Base-by-base conservation (phyloP, 2,797 vertebrate genomes). In the Oreochromis mossambicus region DNA sequence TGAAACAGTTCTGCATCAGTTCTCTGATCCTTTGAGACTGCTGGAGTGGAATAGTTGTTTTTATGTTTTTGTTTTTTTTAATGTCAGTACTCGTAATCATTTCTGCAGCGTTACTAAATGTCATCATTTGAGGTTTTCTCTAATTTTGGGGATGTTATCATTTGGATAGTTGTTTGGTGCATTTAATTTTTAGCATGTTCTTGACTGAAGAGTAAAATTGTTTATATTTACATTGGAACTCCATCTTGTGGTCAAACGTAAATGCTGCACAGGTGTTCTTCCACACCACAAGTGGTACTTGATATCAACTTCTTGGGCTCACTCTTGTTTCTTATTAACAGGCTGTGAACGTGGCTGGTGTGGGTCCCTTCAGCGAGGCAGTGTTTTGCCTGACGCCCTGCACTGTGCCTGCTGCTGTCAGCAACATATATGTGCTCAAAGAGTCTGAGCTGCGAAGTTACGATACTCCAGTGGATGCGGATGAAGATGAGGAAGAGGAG, bases 361-460 rank as follows among this genome's bases (percentile, higher is more conserved):
- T 97, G 79, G 98, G 98, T 19, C 96, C 97, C 79, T 99, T 98
- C 95, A 98, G 98, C 79, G 98, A 99, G 78, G 97, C 96, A 0
- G 95, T 97, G 86, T 90, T 97, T 32, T 98, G 97, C 90, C 96
- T 97, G 96, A 99, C 97, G 6, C 98, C 98, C 66, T 97, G 97
- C 89, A 99, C 98, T 0, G 98, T 98, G 83, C 98, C 98, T 3
- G 98, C 97, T 2, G 92, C 97, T 14, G 96, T 99, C 92, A 96
- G 97, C 89, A 97, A 94, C 92, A 96, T 99, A 92, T 97, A 97
- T 85, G 95, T 95, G 82, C 92, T 98, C 84, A 96, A 94, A 63
- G 97, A 98, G 92, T 96, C 97, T 0, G 97, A 98, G 87, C 95
- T 99, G 91, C 96, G 94, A 51, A 93, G 89, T 86, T 94, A 90